These are phyloP conservation scores for Drosophila trapezifrons DNA, from an alignment of 1,140 invertebrate genomes.

Conservation along the genomic window DNA sequence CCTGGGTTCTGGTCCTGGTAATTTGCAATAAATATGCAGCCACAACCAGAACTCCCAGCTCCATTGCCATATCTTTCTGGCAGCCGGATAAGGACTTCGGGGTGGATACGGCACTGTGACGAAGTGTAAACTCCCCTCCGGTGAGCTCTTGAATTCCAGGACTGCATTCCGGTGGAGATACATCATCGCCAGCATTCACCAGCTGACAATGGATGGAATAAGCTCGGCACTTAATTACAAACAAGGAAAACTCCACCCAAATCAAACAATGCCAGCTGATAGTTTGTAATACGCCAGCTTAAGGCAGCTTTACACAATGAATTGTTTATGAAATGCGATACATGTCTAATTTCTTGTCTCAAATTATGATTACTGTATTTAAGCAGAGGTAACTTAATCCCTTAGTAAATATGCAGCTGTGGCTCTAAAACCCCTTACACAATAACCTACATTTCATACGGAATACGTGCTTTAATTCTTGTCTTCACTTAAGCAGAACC, in stretches of 20 bases:
- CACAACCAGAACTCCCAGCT: slow-evolving; percentile 15
- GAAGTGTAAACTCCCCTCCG: neutral
- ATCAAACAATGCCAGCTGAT: slow-evolving; percentile 26
- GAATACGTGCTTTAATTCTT: neutral
- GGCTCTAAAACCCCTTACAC: no score
- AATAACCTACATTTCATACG: no score
- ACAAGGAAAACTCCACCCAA: neutral
- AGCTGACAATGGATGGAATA: slow-evolving; percentile 18
- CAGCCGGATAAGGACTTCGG: slow-evolving; percentile 10
- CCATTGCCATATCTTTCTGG: neutral
- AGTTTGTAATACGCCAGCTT: slow-evolving; percentile 23
- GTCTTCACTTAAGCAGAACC: neutral
- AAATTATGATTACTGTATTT: slow-evolving; percentile 3
- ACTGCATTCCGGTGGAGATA: slow-evolving; percentile 37
- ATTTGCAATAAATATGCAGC: slow-evolving; percentile 81
- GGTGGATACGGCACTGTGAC: neutral
- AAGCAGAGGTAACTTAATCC: neutral
- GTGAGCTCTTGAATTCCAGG: neutral
- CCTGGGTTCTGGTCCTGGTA: slow-evolving; percentile 43
- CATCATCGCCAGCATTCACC: slow-evolving; percentile 18
- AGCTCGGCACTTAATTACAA: slow-evolving; percentile 39
- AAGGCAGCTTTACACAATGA: neutral
- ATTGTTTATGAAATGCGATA: neutral
- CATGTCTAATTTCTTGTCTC: no score
- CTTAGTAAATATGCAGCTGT: neutral